Conservation (phyloP, 2,888 invertebrate genomes). For the Tuta absoluta region DNA sequence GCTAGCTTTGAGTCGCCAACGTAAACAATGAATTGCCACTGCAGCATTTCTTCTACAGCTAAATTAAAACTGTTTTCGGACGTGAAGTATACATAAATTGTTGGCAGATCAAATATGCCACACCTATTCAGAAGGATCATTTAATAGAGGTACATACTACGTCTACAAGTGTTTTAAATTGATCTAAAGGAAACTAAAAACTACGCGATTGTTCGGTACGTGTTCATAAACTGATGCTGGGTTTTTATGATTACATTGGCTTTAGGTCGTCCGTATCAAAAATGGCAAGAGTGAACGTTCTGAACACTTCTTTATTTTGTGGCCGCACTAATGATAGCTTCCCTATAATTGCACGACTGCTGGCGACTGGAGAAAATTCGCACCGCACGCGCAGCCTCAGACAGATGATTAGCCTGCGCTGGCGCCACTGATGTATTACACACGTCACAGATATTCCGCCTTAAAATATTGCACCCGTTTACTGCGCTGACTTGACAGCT, state of each 20-base stretch:
- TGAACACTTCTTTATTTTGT: conserved; percentile 40
- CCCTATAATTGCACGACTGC: conserved; percentile 62
- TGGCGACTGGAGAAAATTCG: conserved; percentile 65
- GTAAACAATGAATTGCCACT: neutral
- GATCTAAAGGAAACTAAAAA: no score
- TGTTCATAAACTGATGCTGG: no score
- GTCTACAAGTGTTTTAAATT: no score
- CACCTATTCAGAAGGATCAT: no score
- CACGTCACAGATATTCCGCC: conserved; percentile 65
- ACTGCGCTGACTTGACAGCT: conserved; percentile 34
- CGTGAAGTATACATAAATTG: conserved; percentile 40
- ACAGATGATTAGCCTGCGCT: conserved; percentile 63
- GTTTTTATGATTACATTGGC: no score
- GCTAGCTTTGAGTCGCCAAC: neutral
- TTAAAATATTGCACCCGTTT: conserved; percentile 45
- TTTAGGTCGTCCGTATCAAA: no score
- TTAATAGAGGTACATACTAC: no score
- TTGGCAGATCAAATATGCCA: conserved; percentile 30
- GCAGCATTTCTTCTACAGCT: conserved; percentile 1
- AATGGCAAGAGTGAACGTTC: no score
- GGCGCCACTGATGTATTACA: conserved; percentile 73
- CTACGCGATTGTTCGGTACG: no score
- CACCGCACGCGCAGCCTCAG: conserved; percentile 64
- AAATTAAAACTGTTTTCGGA: conserved; percentile 7
- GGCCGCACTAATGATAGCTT: conserved; percentile 75